Conservation (phyloP, 2,797 vertebrate genomes). For the Trichosurus vulpecula region DNA sequence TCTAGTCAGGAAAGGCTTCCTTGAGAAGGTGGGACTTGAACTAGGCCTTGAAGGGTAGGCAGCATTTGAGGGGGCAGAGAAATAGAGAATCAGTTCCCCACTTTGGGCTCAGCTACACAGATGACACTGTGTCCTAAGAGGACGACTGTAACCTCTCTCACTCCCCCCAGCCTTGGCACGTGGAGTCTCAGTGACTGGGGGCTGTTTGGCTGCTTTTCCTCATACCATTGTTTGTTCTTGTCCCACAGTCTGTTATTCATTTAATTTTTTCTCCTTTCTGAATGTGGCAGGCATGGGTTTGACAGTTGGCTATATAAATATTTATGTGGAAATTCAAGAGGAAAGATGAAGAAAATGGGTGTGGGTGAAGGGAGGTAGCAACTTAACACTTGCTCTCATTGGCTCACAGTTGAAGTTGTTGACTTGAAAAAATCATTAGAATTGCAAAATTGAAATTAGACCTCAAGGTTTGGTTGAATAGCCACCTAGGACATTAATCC, state of each 20-base stretch:
- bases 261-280: slow-evolving; percentile 7
- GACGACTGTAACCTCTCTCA: background rate
- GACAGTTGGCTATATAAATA: slow-evolving; percentile 27
- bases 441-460: background rate
- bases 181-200: background rate
- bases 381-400: slow-evolving; percentile 14
- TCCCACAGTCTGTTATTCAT: background rate
- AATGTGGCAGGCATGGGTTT: slow-evolving; percentile 35
- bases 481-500: background rate
- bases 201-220: background rate
- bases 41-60: background rate
- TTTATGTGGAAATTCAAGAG: slow-evolving; percentile 8
- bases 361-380: background rate
- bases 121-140: background rate
- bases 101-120: background rate
- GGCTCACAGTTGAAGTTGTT: background rate
- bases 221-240: background rate
- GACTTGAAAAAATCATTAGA: background rate
- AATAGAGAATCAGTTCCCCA: background rate
- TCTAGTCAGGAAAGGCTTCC: background rate
- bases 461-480: background rate
- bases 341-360: background rate
- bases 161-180: background rate
- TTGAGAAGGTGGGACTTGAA: background rate
- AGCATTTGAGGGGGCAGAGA: background rate